These are phyloP conservation scores for Steinernema hermaphroditum DNA, from an alignment of 2,888 invertebrate genomes.

Conservation along the genomic window DNA sequence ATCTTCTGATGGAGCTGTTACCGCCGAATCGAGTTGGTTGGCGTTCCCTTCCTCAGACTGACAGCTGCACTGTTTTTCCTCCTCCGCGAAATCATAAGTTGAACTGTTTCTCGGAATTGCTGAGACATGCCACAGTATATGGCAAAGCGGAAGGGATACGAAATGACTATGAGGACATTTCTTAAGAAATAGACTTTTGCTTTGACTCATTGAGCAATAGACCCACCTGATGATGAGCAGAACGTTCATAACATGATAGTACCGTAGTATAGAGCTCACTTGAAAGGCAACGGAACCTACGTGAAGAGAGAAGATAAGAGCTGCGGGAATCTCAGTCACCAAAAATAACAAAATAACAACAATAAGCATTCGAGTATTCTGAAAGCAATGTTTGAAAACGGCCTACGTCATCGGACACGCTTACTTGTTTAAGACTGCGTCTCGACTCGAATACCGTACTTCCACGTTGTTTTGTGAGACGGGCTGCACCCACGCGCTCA, in stretches of 20 bases:
- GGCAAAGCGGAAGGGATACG: slow-evolving; percentile 86
- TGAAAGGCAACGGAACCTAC: slow-evolving; percentile 57
- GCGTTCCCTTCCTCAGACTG: not conserved
- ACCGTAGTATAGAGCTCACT: slow-evolving; percentile 47
- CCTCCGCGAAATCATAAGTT: slow-evolving; percentile 38
- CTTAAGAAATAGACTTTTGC: slow-evolving; percentile 70
- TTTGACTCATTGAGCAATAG: not conserved
- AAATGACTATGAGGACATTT: slow-evolving; percentile 86
- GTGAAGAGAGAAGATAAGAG: slow-evolving; percentile 62
- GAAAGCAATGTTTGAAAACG: slow-evolving; percentile 37
- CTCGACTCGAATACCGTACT: slow-evolving; percentile 54
- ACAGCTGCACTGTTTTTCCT: not conserved
- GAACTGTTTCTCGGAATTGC: slow-evolving; percentile 61
- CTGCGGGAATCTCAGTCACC: slow-evolving; percentile 70
- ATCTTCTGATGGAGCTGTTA: too few species aligned
- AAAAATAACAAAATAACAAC: slow-evolving; percentile 69
- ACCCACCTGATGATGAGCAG: slow-evolving; percentile 58
- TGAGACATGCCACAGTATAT: slow-evolving; percentile 77
- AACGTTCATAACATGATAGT: slow-evolving; percentile 59
- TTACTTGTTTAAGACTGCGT: slow-evolving; percentile 59
- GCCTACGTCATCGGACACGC: slow-evolving; percentile 23
- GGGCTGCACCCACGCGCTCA: not conserved
- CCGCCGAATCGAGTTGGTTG: not conserved
- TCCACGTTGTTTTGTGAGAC: slow-evolving; percentile 21
- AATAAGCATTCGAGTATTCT: slow-evolving; percentile 72